These are phyloP conservation scores for Thaumetopoea pityocampa DNA, from an alignment of 1,140 invertebrate species.

Conservation along the genomic window DNA sequence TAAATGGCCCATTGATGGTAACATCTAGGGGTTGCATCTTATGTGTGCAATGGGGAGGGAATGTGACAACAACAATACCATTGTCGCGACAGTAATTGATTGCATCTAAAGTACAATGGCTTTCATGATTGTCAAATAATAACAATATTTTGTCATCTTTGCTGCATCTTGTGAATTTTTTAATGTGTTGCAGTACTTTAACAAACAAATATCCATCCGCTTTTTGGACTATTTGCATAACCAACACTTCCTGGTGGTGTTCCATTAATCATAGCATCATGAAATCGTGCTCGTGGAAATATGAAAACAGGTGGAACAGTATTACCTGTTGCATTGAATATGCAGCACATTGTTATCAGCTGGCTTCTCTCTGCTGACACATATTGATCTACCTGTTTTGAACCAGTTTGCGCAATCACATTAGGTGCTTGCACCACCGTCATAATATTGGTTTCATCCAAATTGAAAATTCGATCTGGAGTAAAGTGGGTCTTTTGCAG, in stretches of 20 bases:
- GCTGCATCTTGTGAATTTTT: slow-evolving; percentile 14
- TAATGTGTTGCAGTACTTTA: slow-evolving; percentile 42
- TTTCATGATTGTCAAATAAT: slow-evolving; percentile 59
- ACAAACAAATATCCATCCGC: slow-evolving; percentile 57
- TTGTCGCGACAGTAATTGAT: slow-evolving; percentile 42
- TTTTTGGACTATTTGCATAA: slow-evolving; percentile 32
- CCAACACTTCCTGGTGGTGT: slow-evolving; percentile 26
- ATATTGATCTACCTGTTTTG: slow-evolving; percentile 52
- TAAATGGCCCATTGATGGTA: slow-evolving; percentile 49
- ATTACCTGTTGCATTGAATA: slow-evolving; percentile 36
- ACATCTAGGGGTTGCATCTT: slow-evolving; percentile 69
- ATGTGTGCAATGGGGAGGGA: slow-evolving; percentile 51
- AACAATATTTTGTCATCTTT: slow-evolving; percentile 25
- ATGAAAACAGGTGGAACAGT: slow-evolving; percentile 38
- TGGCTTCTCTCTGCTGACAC: slow-evolving; percentile 53
- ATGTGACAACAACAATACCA: slow-evolving; percentile 46
- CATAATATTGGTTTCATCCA: slow-evolving; percentile 62
- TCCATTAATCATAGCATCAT: slow-evolving; percentile 37
- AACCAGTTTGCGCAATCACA: slow-evolving; percentile 47
- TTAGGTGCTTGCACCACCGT: slow-evolving; percentile 62
- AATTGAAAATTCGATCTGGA: slow-evolving; percentile 48
- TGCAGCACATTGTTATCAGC: slow-evolving; percentile 40
- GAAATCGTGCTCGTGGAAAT: slow-evolving; percentile 40
- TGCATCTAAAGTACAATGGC: slow-evolving; percentile 35
- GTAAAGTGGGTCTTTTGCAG: slow-evolving; percentile 40